Evolutionary conservation across 2,888 invertebrate species (phyloP), one percentile per base, ranked within the genome.

Genomic region (Ferdinandea cuprea): DNA sequence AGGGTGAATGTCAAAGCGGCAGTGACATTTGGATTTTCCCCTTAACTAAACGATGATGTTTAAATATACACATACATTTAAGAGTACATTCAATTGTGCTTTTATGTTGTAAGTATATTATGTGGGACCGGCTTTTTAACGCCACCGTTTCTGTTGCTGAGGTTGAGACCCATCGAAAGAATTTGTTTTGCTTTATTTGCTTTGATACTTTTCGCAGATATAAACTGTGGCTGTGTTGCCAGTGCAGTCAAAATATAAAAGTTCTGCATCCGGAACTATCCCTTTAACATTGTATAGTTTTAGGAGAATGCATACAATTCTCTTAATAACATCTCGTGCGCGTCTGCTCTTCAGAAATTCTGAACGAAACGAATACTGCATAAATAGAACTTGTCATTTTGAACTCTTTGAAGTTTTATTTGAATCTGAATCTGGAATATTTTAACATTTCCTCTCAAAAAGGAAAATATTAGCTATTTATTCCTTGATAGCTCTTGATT

Each of bases 281-380:
- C 8, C 46, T 32, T 17, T 28, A 28, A 8, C 7, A 50, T 65
- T 15, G 65, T 50, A 65, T 66, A 66, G 19, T 66, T 66, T 66
- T 54, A 66, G 66, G 66, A 54, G 52, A 9, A 17, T 9, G n/a
- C 9, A 35, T 32, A 9, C 6, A 8, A 4, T 46, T 32, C 35
- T 35, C 42, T 44, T 44, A 11, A 1, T 7, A 46, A 32, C 32
- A n/a, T 44, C 13, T 35, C 21, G 5, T n/a, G n/a, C n/a, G n/a
- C n/a, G n/a, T n/a, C 35, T 48, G 25, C 35, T 35, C 11, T 19
- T 13, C 0, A 25, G 25, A 25, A 25, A 5, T 25, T 25, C 25
- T 3, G 25, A 25, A 25, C 5, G 25, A 25, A 25, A n/a, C n/a
- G n/a, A 2, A 25, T 25, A 3, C 5, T 25, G 25, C n/a, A n/a